These are phyloP conservation scores for Mesochorus sp. DNA, from an alignment of 2,888 invertebrate genomes.

Conservation along the genomic window DNA sequence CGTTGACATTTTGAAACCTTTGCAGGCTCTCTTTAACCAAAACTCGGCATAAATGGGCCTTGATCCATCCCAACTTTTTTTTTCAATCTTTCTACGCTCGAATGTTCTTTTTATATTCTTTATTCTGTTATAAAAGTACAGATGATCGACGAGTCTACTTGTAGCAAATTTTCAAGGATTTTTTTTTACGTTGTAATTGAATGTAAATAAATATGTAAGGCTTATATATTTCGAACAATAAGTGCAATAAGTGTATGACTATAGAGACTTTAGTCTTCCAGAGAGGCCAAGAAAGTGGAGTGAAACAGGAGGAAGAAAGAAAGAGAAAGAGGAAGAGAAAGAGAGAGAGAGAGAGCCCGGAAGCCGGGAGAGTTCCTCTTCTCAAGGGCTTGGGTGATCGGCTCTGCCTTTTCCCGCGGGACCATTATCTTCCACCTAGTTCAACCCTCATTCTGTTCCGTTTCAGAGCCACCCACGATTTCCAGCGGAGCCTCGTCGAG, in stretches of 20 bases:
- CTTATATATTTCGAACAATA: conserved; percentile 17
- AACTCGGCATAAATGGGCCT: too few relatives aligned
- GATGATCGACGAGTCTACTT: too few relatives aligned
- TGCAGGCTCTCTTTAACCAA: too few relatives aligned
- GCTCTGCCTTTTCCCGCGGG: conserved; percentile 44
- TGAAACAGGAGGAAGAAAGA: conserved; percentile 12
- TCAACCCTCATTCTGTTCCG: conserved; percentile 17
- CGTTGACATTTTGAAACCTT: too few relatives aligned
- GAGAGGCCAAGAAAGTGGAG: neutral
- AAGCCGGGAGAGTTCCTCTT: conserved; percentile 23
- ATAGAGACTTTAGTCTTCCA: conserved; percentile 5
- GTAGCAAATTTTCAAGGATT: too few relatives aligned
- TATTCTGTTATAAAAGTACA: too few relatives aligned
- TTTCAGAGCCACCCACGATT: conserved; percentile 9
- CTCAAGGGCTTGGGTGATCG: conserved; percentile 49
- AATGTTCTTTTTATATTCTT: too few relatives aligned
- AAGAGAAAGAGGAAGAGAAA: conserved; percentile 7
- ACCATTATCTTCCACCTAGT: conserved; percentile 54
- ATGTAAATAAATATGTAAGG: neutral
- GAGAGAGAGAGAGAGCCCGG: neutral
- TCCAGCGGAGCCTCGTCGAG: neutral
- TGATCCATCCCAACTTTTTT: too few relatives aligned
- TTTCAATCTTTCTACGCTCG: too few relatives aligned
- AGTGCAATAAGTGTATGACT: conserved; percentile 22
- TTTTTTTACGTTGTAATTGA: too few relatives aligned